These are phyloP conservation scores for Maconellicoccus hirsutus DNA, from an alignment of 1,140 invertebrate species.

Conservation along the genomic window DNA sequence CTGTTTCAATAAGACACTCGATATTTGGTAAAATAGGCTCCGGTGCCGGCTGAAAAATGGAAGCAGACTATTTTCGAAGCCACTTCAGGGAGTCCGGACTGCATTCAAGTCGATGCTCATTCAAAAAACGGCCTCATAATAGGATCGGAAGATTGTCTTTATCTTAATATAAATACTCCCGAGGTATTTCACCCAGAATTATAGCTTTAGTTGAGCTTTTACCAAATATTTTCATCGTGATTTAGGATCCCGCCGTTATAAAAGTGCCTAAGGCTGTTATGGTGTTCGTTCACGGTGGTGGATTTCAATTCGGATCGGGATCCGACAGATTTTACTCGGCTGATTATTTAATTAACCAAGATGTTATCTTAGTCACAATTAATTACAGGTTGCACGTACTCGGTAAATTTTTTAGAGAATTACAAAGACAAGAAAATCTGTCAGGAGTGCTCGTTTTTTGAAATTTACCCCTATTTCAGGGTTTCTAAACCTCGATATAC, in stretches of 20 bases:
- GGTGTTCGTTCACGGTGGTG: constrained; percentile 53
- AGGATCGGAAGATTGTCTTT: constrained; percentile 26
- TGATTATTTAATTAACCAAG: constrained; percentile 57
- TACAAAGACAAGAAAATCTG: too few species aligned
- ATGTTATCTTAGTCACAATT: constrained; percentile 61
- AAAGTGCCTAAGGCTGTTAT: constrained; percentile 45
- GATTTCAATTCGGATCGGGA: constrained; percentile 38
- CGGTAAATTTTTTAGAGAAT: too few species aligned
- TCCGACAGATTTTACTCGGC: constrained; percentile 45
- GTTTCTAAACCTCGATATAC: constrained; percentile 80
- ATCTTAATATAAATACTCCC: constrained; percentile 25
- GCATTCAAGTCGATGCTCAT: constrained; percentile 32
- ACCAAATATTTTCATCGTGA: neutral
- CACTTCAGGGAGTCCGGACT: constrained; percentile 35
- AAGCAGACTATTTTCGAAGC: constrained; percentile 36
- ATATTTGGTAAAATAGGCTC: too few species aligned
- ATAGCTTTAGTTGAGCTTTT: too few species aligned
- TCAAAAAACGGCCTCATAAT: neutral
- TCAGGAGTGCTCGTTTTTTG: too few species aligned
- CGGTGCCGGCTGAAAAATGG: constrained; percentile 36
- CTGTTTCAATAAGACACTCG: too few species aligned
- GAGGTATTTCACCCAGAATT: neutral
- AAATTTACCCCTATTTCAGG: constrained; percentile 38
- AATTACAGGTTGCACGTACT: constrained; percentile 62
- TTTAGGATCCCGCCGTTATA: neutral